Conservation (phyloP, 2,888 invertebrate species). For the Eupithecia centaureata region DNA sequence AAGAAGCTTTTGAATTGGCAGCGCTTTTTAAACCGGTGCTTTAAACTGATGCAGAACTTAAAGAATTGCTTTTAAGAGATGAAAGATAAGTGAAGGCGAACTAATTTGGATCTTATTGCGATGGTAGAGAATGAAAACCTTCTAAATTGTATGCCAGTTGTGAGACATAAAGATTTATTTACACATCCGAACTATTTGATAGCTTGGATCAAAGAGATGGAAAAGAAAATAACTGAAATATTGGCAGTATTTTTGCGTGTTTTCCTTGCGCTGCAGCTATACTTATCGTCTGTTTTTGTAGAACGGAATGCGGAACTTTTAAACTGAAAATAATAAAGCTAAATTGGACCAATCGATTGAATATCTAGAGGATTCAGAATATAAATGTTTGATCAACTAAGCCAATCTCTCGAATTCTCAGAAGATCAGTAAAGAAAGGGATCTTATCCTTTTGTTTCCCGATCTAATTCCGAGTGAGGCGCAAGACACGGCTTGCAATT, state of each 20-base stretch:
- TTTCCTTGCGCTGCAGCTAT: not conserved
- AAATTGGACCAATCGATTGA: not conserved
- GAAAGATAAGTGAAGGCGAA: not conserved
- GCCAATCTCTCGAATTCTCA: constrained; percentile 6
- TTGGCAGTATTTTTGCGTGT: not conserved
- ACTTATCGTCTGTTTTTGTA: not conserved
- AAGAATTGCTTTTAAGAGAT: not conserved
- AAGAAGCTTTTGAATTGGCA: constrained; percentile 1
- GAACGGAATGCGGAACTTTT: not conserved
- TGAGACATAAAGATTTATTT: no score
- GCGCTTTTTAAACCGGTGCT: not conserved
- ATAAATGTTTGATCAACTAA: constrained; percentile 8
- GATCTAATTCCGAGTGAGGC: constrained; percentile 47
- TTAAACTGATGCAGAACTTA: not conserved
- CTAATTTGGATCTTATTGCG: not conserved
- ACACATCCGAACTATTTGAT: not conserved
- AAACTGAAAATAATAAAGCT: not conserved
- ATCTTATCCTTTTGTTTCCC: constrained; percentile 26
- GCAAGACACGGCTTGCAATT: constrained; percentile 68
- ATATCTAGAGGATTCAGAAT: not conserved
- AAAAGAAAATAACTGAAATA: not conserved
- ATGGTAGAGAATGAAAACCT: not conserved
- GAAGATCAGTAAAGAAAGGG: constrained; percentile 16
- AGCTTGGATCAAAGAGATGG: not conserved
- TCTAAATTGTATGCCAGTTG: not conserved